These are phyloP conservation scores for Lerista edwardsae DNA, from an alignment of 2,797 vertebrate species.

Conservation along the genomic window DNA sequence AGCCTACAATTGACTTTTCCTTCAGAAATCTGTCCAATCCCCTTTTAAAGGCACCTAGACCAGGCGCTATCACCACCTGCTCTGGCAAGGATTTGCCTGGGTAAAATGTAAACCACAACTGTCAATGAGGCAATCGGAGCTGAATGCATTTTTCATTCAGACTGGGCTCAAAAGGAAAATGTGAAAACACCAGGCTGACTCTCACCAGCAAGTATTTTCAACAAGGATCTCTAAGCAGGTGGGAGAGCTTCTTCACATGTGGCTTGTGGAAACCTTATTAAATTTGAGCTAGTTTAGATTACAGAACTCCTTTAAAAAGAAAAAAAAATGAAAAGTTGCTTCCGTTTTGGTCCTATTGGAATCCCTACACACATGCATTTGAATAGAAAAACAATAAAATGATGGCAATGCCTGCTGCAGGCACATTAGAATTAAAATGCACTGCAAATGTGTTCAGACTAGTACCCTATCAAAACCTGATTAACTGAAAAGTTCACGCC, in stretches of 20 bases:
- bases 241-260: constrained; percentile 55
- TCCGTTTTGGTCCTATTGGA: neutral
- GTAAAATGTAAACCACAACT: constrained; percentile 70
- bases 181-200: constrained; percentile 42
- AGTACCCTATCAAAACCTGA: too few relatives aligned
- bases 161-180: constrained; percentile 49
- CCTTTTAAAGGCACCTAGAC: too few relatives aligned
- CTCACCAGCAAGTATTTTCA: constrained; percentile 36
- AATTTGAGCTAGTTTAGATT: constrained; percentile 63
- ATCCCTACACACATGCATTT: neutral
- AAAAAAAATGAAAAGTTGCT: neutral
- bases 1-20: too few relatives aligned
- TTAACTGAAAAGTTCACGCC: neutral
- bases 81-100: constrained; percentile 71
- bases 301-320: neutral
- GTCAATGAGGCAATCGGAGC: constrained; percentile 65
- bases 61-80: too few relatives aligned
- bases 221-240: constrained; percentile 48
- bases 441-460: neutral
- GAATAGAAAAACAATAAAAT: too few relatives aligned
- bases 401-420: neutral
- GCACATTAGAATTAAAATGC: neutral
- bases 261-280: constrained; percentile 65
- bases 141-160: constrained; percentile 39
- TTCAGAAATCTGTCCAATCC: too few relatives aligned